Evolutionary conservation across 2,797 vertebrate genomes (phyloP).

Genomic region (Amblyraja radiata): DNA sequence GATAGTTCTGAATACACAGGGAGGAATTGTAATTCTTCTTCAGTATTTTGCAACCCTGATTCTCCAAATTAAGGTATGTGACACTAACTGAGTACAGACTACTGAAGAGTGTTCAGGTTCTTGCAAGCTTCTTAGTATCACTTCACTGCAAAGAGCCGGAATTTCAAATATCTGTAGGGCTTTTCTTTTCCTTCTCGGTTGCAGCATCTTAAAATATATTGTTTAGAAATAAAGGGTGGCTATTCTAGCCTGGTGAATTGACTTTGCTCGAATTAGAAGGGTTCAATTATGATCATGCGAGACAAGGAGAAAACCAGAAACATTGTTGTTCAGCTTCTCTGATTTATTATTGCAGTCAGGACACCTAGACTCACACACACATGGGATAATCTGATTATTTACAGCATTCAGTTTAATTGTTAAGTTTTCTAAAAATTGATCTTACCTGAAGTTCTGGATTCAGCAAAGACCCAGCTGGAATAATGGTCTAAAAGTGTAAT

Average conservation of each 20-base stretch:
- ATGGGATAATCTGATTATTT: not conserved
- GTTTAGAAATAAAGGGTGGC: not conserved
- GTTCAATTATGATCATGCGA: not conserved
- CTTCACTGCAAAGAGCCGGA: not conserved
- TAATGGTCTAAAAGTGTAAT: conserved; percentile 17
- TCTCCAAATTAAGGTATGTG: not conserved
- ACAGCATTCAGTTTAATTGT: not conserved
- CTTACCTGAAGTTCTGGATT: conserved; percentile 1
- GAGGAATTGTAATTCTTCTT: not conserved
- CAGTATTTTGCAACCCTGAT: not conserved
- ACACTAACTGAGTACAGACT: not conserved
- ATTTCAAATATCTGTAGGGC: not conserved
- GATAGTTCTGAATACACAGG: not conserved
- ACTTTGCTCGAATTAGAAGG: not conserved
- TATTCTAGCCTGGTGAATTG: not conserved
- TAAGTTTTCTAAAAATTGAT: not conserved
- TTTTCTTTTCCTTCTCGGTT: not conserved
- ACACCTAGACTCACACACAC: not conserved
- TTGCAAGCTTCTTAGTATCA: not conserved
- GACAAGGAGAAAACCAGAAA: not conserved
- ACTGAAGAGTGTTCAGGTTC: not conserved
- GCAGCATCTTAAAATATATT: not conserved
- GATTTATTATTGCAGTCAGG: conserved; percentile 6
- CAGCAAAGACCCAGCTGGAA: not conserved
- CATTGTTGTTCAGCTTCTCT: not conserved